Conservation (phyloP, 2,113 vertebrate species). For the Butorides virescens region DNA sequence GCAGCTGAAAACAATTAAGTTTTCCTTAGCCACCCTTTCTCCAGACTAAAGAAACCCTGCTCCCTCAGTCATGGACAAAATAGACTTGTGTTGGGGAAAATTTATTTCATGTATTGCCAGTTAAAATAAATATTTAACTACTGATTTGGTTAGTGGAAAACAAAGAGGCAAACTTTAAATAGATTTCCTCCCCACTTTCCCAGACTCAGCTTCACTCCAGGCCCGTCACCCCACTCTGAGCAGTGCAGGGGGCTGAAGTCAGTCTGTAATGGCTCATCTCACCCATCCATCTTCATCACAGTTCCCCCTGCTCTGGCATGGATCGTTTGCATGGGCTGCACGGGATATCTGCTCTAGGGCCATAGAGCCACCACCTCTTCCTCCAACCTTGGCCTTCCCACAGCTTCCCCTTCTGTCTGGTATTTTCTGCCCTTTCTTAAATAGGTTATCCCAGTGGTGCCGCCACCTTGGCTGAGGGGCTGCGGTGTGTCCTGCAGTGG, state of each 20-base stretch:
- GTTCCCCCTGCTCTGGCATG: background rate
- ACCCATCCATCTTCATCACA: accelerated
- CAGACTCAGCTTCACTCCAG: background rate
- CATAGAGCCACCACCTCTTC: background rate
- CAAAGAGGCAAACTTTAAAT: background rate
- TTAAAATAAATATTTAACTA: background rate
- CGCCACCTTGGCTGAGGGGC: background rate
- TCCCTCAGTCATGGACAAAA: background rate
- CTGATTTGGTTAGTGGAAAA: background rate
- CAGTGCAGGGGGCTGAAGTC: accelerated
- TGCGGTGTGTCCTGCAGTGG: accelerated
- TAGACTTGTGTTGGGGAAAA: background rate
- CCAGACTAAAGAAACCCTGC: background rate
- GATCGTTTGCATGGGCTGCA: background rate
- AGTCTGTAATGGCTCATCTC: background rate
- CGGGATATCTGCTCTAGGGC: background rate
- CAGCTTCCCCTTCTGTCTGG: background rate
- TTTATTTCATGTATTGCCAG: background rate
- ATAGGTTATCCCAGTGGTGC: accelerated
- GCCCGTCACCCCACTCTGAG: background rate
- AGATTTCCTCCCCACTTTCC: background rate
- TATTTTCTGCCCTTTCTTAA: background rate
- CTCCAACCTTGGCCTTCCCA: background rate
- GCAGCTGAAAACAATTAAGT: background rate
- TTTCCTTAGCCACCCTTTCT: background rate